Evolutionary conservation across 2,113 vertebrate species (phyloP).

Genomic region (Ciconia boyciana): DNA sequence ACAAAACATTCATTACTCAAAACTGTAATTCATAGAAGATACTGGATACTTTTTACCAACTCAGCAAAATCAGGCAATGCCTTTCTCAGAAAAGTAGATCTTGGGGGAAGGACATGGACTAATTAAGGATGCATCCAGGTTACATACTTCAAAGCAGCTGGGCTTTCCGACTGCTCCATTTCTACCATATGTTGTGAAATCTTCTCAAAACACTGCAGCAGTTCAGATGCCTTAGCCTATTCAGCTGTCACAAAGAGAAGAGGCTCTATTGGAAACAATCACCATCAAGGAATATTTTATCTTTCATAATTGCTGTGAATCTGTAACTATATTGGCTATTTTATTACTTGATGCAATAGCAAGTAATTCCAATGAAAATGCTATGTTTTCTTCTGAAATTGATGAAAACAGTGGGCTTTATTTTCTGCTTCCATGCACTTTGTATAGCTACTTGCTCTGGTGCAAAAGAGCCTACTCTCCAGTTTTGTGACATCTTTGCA

Average conservation of each 20-base stretch:
- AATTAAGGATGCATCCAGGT: slow-evolving; percentile 18
- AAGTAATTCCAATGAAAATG: background rate
- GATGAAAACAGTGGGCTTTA: background rate
- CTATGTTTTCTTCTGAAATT: background rate
- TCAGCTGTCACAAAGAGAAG: background rate
- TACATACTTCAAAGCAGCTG: slow-evolving; percentile 33
- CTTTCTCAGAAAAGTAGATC: background rate
- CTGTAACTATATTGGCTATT: background rate
- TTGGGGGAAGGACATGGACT: slow-evolving; percentile 16
- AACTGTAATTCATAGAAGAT: background rate
- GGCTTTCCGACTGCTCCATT: slow-evolving; percentile 2
- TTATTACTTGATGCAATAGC: background rate
- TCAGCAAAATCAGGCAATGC: background rate
- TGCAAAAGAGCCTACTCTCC: background rate
- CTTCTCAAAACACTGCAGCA: slow-evolving; percentile 13
- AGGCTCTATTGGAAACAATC: background rate
- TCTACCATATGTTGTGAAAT: slow-evolving; percentile 44
- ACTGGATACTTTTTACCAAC: background rate
- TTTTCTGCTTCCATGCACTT: background rate
- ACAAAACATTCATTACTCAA: background rate
- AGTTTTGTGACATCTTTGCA: background rate
- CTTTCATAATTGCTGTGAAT: background rate
- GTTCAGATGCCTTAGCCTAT: background rate
- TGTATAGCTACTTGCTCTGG: background rate
- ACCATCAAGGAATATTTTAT: background rate